Conservation (phyloP, 1,140 invertebrate genomes). For the Pinna nobilis region DNA sequence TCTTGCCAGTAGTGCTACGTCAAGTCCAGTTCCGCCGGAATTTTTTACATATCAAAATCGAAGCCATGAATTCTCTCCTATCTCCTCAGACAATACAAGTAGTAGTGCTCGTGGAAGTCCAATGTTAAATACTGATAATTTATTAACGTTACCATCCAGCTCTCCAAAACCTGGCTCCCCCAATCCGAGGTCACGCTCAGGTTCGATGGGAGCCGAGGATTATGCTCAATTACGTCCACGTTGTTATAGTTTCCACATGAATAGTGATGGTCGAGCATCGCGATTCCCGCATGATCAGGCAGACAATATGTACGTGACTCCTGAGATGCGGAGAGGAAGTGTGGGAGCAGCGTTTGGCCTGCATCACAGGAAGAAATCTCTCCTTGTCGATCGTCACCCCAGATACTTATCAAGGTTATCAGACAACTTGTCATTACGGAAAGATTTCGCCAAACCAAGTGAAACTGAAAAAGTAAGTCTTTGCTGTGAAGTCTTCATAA, state of each 20-base stretch:
- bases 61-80: constrained; percentile 62
- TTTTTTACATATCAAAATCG: constrained; percentile 52
- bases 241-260: constrained; percentile 70
- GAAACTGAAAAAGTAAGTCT: constrained; percentile 5
- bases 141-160: constrained; percentile 57
- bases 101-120: constrained; percentile 58
- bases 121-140: constrained; percentile 48
- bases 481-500: too few relatives aligned
- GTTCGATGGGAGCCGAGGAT: constrained; percentile 63
- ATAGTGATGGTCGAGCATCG: constrained; percentile 63
- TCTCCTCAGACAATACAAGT: constrained; percentile 35
- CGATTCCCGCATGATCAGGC: constrained; percentile 40
- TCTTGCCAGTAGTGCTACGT: constrained; percentile 62
- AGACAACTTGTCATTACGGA: constrained; percentile 2
- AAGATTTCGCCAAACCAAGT: not conserved
- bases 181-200: constrained; percentile 63
- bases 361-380: constrained; percentile 59
- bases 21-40: constrained; percentile 68
- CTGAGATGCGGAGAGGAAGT: constrained; percentile 67
- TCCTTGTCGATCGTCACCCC: constrained; percentile 62
- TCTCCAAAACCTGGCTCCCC: constrained; percentile 56
- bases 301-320: constrained; percentile 14
- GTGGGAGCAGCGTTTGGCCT: constrained; percentile 64
- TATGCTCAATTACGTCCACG: constrained; percentile 56
- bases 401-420: constrained; percentile 52